Evolutionary conservation across 2,113 vertebrate genomes (phyloP).

Genomic region (Spea multiplicata): DNA sequence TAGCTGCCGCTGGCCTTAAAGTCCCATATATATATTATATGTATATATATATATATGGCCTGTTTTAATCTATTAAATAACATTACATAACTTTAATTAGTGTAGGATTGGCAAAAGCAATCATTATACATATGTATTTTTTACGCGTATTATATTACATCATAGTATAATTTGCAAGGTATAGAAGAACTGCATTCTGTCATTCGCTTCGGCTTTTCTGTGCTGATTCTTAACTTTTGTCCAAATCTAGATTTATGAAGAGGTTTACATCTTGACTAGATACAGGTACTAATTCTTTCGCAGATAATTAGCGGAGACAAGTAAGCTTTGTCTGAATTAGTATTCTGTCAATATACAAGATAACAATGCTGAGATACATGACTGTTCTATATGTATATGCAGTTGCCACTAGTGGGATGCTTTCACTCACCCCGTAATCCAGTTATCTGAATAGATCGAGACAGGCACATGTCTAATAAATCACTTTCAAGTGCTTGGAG

Average conservation of each 20-base stretch:
- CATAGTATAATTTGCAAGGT: background rate
- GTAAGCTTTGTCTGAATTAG: slow-evolving; percentile 73
- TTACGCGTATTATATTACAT: background rate
- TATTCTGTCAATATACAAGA: slow-evolving; percentile 76
- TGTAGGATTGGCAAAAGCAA: too few relatives aligned
- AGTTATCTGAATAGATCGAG: slow-evolving; percentile 77
- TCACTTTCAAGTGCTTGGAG: slow-evolving; percentile 78
- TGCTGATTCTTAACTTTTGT: too few relatives aligned
- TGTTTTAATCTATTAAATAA: too few relatives aligned
- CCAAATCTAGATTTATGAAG: slow-evolving; percentile 49
- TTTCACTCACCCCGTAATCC: slow-evolving; percentile 76
- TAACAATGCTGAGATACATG: slow-evolving; percentile 73
- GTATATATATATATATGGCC: too few relatives aligned
- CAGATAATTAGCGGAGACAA: slow-evolving; percentile 73
- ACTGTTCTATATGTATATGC: slow-evolving; percentile 61
- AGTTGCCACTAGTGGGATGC: slow-evolving; percentile 69
- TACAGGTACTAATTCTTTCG: slow-evolving; percentile 68
- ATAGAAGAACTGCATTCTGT: too few relatives aligned
- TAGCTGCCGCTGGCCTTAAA: too few relatives aligned
- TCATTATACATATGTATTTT: too few relatives aligned
- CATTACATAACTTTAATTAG: too few relatives aligned
- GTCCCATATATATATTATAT: too few relatives aligned
- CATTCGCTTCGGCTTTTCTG: slow-evolving; percentile 35
- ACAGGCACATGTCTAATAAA: slow-evolving; percentile 80
- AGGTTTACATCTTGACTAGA: slow-evolving; percentile 59